A percentile compares a stretch with the other conserved stretches of the same genome.
phyloP scores from a whole-genome alignment of 92 coral and sea anemone species.

The Epizoanthus stellaris region DNA sequence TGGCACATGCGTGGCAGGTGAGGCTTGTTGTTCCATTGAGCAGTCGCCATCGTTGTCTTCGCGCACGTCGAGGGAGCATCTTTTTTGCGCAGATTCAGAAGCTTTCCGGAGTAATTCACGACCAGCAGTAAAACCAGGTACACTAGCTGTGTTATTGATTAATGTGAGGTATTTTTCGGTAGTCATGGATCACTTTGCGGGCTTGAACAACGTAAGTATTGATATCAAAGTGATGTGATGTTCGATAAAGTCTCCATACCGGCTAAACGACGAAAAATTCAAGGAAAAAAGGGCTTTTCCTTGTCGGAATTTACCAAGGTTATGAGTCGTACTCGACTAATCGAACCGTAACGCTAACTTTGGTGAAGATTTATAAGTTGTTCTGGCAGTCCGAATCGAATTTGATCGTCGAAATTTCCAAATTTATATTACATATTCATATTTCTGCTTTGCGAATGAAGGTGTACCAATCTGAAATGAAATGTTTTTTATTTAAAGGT shows the following conservation, averaged over 20 bases:
- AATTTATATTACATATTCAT: conserved; percentile 31
- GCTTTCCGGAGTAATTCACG: conserved; percentile 85
- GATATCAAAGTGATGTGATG: conserved; percentile 52
- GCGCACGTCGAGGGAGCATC: conserved; percentile 99
- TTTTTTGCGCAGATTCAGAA: conserved; percentile 99
- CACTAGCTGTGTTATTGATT: conserved; percentile 76
- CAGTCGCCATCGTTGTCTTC: conserved; percentile 94
- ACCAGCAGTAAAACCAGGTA: conserved; percentile 94
- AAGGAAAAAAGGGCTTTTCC: conserved; percentile 31
- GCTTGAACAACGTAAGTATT: conserved; percentile 77
- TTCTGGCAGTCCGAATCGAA: not conserved
- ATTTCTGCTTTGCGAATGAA: conserved; percentile 10
- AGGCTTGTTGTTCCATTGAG: conserved; percentile 87
- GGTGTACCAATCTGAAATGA: conserved; percentile 35
- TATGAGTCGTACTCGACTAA: not conserved
- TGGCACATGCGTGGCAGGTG: conserved; percentile 96
- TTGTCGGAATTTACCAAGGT: not conserved
- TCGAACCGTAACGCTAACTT: conserved; percentile 12
- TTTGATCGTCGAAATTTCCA: conserved; percentile 3
- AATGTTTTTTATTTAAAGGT: conserved; percentile 35
- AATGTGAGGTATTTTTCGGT: conserved; percentile 71
- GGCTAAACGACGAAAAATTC: conserved; percentile 57
- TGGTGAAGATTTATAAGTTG: not conserved
- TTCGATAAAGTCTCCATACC: conserved; percentile 57
- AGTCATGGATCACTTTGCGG: conserved; percentile 67